Conservation (phyloP, 2,797 vertebrate species). For the Melanogrammus aeglefinus region DNA sequence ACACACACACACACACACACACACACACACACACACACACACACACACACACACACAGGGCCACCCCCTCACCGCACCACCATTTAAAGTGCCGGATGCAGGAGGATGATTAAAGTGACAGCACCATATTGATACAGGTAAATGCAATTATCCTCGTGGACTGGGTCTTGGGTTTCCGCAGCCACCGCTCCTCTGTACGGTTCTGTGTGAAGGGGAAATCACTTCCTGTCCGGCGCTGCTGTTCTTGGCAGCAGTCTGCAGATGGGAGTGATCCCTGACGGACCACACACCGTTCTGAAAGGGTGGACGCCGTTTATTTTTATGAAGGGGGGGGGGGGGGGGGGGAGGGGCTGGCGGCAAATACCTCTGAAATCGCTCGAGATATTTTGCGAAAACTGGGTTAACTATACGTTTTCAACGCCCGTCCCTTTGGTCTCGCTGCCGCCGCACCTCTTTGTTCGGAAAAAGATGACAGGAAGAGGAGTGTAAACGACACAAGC, state of each 20-base stretch:
- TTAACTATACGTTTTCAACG: slow-evolving; percentile 56
- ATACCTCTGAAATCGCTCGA: slow-evolving; percentile 63
- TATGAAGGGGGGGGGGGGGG: slow-evolving; percentile 48
- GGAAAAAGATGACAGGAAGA: background rate
- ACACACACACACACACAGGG: too few relatives aligned
- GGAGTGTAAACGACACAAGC: slow-evolving; percentile 48
- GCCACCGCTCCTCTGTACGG: slow-evolving; percentile 50
- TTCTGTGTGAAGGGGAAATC: slow-evolving; percentile 60
- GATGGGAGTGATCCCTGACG: slow-evolving; percentile 75
- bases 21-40: slow-evolving; percentile 6
- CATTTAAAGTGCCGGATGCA: background rate
- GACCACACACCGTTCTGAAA: slow-evolving; percentile 77
- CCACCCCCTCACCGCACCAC: background rate
- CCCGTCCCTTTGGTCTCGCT: slow-evolving; percentile 29
- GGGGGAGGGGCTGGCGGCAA: slow-evolving; percentile 46
- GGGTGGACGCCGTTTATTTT: slow-evolving; percentile 70
- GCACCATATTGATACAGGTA: slow-evolving; percentile 11
- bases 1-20: too few relatives aligned
- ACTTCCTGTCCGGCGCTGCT: slow-evolving; percentile 71
- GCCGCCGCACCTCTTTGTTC: slow-evolving; percentile 35
- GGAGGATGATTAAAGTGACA: slow-evolving; percentile 18
- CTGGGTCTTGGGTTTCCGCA: slow-evolving; percentile 22
- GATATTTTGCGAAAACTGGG: slow-evolving; percentile 64
- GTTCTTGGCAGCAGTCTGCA: slow-evolving; percentile 69
- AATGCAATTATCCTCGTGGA: slow-evolving; percentile 30